Percentiles rank a stretch among this genome's conserved stretches.
phyloP scores from a whole-genome alignment of 92 coral and sea anemone species.

The Micromussa lordhowensis region DNA sequence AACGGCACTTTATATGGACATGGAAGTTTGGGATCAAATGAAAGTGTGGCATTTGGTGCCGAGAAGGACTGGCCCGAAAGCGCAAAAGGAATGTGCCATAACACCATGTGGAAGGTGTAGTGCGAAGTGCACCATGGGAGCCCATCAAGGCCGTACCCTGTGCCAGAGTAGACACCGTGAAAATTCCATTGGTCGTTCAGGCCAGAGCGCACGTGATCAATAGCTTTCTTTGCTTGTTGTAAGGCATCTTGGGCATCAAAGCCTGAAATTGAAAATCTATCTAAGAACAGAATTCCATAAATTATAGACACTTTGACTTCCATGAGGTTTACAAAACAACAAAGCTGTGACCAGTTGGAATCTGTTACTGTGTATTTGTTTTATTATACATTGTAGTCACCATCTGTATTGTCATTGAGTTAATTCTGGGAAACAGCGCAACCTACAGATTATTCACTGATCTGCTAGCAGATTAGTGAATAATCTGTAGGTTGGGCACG shows the following conservation, averaged over 20 bases:
- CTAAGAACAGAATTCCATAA: background rate
- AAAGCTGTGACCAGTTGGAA: background rate
- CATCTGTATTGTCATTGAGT: too few relatives aligned
- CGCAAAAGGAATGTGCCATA: conserved; percentile 56
- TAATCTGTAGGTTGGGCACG: too few relatives aligned
- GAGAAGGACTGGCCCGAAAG: conserved; percentile 49
- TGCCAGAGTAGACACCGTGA: conserved; percentile 49
- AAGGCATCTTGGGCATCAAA: conserved; percentile 31
- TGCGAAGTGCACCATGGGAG: conserved; percentile 60
- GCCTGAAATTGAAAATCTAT: conserved; percentile 15
- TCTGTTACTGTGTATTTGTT: background rate
- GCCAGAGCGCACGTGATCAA: conserved; percentile 40
- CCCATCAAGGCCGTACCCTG: conserved; percentile 58
- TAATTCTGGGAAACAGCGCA: too few relatives aligned
- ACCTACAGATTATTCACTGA: too few relatives aligned
- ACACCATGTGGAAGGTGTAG: conserved; percentile 54
- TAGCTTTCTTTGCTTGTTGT: conserved; percentile 42
- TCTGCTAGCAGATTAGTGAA: too few relatives aligned
- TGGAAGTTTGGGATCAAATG: conserved; percentile 42
- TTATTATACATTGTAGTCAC: too few relatives aligned
- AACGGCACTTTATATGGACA: conserved; percentile 43
- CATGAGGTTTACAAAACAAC: background rate
- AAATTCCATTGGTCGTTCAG: conserved; percentile 53
- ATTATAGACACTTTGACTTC: background rate
- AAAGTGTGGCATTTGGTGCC: conserved; percentile 46